A percentile compares a stretch with the other conserved stretches of the same genome.
phyloP scores from a whole-genome alignment of 2,113 vertebrate species.

The Nestor notabilis region DNA sequence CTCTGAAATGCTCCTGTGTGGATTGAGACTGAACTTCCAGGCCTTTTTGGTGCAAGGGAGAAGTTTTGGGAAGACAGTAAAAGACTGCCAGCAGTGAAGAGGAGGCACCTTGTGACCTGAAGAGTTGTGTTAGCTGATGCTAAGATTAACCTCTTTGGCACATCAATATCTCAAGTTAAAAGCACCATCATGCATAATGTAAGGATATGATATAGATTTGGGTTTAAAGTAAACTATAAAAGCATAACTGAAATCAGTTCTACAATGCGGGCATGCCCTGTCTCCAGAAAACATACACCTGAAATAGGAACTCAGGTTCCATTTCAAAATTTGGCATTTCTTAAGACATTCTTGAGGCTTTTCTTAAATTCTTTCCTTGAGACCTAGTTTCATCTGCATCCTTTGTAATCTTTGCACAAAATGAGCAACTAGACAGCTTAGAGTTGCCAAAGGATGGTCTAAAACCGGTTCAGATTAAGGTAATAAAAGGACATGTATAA shows the following conservation, averaged over 20 bases:
- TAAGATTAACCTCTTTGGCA: not conserved
- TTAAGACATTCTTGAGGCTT: not conserved
- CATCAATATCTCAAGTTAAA: not conserved
- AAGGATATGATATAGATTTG: not conserved
- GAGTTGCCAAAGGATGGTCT: not conserved
- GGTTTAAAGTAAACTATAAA: not conserved
- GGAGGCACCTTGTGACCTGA: not conserved
- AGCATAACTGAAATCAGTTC: not conserved
- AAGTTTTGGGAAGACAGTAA: not conserved
- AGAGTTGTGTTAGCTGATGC: not conserved
- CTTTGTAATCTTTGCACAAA: not conserved
- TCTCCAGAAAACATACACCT: not conserved
- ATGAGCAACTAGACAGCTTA: not conserved
- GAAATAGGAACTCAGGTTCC: not conserved
- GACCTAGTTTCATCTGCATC: not conserved
- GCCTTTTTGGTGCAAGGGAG: not conserved
- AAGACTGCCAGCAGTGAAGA: not conserved
- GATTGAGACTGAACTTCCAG: not conserved
- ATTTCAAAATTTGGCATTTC: not conserved
- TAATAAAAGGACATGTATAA: not conserved
- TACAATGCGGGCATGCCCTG: not conserved
- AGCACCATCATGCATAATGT: not conserved
- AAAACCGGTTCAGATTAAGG: not conserved
- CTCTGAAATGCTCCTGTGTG: not conserved
- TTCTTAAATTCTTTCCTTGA: not conserved